These are phyloP conservation scores for Herpetotheres cachinnans DNA, from an alignment of 2,113 vertebrate genomes.

Conservation along the genomic window DNA sequence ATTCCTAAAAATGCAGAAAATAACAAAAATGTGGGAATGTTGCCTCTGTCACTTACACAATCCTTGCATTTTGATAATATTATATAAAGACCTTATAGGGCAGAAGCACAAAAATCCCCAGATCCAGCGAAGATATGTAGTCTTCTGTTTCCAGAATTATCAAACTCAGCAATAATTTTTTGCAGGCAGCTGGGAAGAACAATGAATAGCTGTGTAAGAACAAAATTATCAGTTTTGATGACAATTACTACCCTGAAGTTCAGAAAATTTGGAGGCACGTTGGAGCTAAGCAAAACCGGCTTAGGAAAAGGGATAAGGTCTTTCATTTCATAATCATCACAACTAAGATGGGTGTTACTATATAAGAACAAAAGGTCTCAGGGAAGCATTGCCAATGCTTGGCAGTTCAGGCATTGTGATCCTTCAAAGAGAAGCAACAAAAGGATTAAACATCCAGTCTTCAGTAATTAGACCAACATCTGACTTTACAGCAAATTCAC, in stretches of 20 bases:
- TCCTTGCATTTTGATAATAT: slow-evolving; percentile 5
- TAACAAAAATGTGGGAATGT: slow-evolving; percentile 28
- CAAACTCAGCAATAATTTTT: slow-evolving; percentile 6
- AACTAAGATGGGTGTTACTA: slow-evolving; percentile 3
- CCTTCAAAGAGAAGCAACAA: background rate
- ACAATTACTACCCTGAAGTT: slow-evolving; percentile 55
- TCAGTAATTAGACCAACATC: background rate
- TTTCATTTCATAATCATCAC: slow-evolving; percentile 24
- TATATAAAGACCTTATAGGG: background rate
- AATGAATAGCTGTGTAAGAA: slow-evolving; percentile 40
- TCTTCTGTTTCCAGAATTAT: slow-evolving; percentile 36
- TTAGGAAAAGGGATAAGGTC: background rate
- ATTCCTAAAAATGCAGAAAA: slow-evolving; percentile 38
- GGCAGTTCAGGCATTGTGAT: background rate
- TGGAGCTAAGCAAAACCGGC: slow-evolving; percentile 32
- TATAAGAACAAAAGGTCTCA: slow-evolving; percentile 17
- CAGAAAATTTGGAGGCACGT: slow-evolving; percentile 20
- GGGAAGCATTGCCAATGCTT: background rate
- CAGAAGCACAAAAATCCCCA: background rate
- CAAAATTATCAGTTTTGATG: slow-evolving; percentile 31
- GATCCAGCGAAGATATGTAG: background rate
- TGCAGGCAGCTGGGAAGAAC: slow-evolving; percentile 11
- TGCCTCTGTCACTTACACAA: slow-evolving; percentile 14
- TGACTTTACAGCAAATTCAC: background rate
- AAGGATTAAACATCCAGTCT: background rate